Percentiles rank a stretch among this genome's conserved stretches.
Evolutionary conservation across 2,113 vertebrate genomes (phyloP).

Genomic region (Copsychus sechellarum): DNA sequence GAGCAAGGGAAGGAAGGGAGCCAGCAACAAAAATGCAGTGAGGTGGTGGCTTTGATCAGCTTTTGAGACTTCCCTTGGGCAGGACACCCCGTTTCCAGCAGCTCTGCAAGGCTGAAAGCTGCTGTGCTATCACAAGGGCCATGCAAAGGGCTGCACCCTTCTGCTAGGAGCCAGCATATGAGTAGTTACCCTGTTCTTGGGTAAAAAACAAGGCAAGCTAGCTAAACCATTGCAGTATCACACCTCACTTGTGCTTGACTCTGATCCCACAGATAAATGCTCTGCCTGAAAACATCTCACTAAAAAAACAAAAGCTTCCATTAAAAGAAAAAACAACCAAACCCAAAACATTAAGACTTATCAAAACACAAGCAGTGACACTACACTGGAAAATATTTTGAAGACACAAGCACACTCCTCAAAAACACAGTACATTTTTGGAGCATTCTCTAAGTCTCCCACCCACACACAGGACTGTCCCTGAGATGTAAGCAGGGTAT

Average conservation of each 20-base stretch:
- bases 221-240: background rate
- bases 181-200: background rate
- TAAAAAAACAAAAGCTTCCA: background rate
- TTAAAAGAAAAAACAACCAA: background rate
- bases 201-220: background rate
- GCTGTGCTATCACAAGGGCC: background rate
- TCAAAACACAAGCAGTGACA: background rate
- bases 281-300: background rate
- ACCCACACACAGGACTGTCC: fast-evolving
- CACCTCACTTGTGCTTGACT: background rate
- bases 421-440: background rate
- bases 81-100: background rate
- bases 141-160: background rate
- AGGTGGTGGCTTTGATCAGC: background rate
- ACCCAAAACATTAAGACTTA: background rate
- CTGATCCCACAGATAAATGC: background rate
- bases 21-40: fast-evolving
- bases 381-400: background rate
- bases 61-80: fast-evolving
- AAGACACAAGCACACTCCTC: background rate
- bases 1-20: background rate
- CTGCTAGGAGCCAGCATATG: background rate
- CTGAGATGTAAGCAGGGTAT: background rate
- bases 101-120: background rate
- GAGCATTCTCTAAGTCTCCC: background rate